Percentiles rank a stretch among this genome's conserved stretches.
These are phyloP conservation scores for Ooceraea biroi DNA, from an alignment of 1,140 invertebrate genomes.

Conservation along the genomic window DNA sequence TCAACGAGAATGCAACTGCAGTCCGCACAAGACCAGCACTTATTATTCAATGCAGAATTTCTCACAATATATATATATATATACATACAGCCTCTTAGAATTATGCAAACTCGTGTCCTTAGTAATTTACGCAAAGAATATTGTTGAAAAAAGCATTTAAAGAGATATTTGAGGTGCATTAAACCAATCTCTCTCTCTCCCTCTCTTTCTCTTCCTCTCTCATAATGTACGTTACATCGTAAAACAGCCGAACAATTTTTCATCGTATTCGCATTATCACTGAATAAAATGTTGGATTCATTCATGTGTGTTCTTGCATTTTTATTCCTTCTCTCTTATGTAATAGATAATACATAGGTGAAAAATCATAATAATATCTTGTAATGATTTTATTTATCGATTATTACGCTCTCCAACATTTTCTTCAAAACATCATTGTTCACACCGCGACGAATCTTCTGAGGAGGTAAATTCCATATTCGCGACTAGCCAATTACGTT, in stretches of 20 bases:
- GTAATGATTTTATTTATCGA: neutral
- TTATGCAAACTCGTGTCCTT: neutral
- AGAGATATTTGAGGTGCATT: neutral
- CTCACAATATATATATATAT: neutral
- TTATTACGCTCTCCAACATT: slow-evolving; percentile 26
- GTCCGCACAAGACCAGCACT: neutral
- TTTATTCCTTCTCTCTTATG: neutral
- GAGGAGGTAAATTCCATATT: neutral
- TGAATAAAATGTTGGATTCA: slow-evolving; percentile 58
- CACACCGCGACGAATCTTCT: neutral
- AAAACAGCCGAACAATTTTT: slow-evolving; percentile 30
- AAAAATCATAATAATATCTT: neutral
- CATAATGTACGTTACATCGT: slow-evolving; percentile 9
- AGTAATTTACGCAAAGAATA: neutral
- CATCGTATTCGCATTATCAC: slow-evolving; percentile 47
- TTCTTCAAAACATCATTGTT: slow-evolving; percentile 8
- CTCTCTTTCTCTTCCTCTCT: too few relatives aligned
- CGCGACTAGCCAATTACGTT: neutral
- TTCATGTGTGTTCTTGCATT: neutral
- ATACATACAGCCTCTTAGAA: slow-evolving; percentile 2
- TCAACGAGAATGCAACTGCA: neutral
- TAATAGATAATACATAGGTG: neutral
- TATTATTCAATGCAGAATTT: neutral
- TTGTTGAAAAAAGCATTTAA: slow-evolving; percentile 1
- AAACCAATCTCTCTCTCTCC: neutral